Conservation (phyloP, 2,113 vertebrate species). For the Stigmatopora argus region DNA sequence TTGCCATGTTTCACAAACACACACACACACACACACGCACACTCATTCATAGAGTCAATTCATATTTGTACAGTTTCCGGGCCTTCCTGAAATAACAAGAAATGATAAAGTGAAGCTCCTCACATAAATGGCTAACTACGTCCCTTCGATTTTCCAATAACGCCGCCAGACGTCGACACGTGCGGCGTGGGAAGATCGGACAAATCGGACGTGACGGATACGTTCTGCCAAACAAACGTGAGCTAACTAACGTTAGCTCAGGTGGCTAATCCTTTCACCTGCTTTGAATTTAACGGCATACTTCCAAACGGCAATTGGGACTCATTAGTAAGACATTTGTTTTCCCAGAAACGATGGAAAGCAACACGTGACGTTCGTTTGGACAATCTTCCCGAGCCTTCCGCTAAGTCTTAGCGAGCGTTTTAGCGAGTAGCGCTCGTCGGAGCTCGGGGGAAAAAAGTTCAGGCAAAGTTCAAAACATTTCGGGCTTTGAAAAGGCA, state of each 20-base stretch:
- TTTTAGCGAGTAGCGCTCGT: not conserved
- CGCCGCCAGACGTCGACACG: not conserved
- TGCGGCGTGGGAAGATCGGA: not conserved
- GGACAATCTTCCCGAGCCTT: not conserved
- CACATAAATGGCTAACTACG: constrained; percentile 9
- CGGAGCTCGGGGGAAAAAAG: not conserved
- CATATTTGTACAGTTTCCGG: not conserved
- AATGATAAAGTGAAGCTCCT: constrained; percentile 5
- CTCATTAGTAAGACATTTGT: not conserved
- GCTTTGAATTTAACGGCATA: not conserved
- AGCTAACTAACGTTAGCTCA: too few relatives aligned
- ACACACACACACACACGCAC: not conserved
- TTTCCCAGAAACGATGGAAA: not conserved
- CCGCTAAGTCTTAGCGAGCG: not conserved
- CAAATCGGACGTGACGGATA: not conserved
- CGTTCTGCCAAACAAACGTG: too few relatives aligned
- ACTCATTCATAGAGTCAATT: not conserved
- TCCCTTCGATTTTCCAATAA: constrained; percentile 10
- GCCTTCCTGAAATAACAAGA: not conserved
- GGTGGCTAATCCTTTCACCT: too few relatives aligned
- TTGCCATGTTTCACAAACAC: not conserved
- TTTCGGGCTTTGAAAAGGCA: not conserved
- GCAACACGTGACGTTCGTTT: not conserved
- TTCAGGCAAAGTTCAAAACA: constrained; percentile 2
- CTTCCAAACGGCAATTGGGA: not conserved